phyloP scores from a whole-genome alignment of 2,888 invertebrate species.

The Chirona hameri region DNA sequence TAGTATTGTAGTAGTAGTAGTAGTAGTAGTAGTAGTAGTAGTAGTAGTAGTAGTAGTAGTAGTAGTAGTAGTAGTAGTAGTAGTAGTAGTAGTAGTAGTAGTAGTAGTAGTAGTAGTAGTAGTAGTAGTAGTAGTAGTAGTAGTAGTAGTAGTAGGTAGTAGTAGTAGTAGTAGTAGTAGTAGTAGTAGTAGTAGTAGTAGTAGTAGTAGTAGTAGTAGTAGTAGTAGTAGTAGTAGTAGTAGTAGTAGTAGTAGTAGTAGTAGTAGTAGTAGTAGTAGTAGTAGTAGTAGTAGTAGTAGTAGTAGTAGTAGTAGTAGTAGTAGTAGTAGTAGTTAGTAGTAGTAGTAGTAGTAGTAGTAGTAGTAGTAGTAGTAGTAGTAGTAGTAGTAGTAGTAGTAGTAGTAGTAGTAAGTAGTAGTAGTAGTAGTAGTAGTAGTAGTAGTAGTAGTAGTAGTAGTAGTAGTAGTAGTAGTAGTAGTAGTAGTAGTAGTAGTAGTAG shows the following conservation, averaged over 20 bases:
- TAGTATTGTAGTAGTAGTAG: too few relatives aligned
- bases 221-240: slow-evolving; percentile 34
- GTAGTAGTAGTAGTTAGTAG: too few relatives aligned
- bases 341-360: too few relatives aligned
- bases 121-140: slow-evolving; percentile 34
- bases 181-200: slow-evolving; percentile 34
- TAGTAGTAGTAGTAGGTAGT: slow-evolving; percentile 34
- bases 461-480: too few relatives aligned
- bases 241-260: slow-evolving; percentile 34
- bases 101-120: slow-evolving; percentile 34
- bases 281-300: slow-evolving; percentile 34
- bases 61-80: slow-evolving; percentile 29
- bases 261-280: slow-evolving; percentile 34
- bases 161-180: slow-evolving; percentile 34
- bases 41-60: neutral
- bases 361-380: too few relatives aligned
- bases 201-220: slow-evolving; percentile 34
- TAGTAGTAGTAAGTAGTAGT: too few relatives aligned
- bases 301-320: too few relatives aligned
- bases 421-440: too few relatives aligned
- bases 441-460: too few relatives aligned
- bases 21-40: neutral
- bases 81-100: slow-evolving; percentile 34
- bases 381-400: too few relatives aligned
- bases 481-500: too few relatives aligned